Evolutionary conservation across 1,140 invertebrate species (phyloP).

Genomic region (Heliothis virescens): DNA sequence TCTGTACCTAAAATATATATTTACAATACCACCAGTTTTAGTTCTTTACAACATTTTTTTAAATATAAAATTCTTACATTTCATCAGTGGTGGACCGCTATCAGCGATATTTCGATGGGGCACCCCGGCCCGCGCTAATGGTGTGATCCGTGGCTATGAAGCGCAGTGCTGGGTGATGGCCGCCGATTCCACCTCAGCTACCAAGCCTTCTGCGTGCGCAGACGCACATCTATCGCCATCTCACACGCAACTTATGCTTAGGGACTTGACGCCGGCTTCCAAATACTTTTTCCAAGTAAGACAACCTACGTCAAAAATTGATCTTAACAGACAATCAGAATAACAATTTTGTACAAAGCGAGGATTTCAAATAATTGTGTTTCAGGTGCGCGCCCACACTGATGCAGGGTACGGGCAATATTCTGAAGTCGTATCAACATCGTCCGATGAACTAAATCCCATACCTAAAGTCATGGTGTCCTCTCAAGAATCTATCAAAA

Average conservation of each 20-base stretch:
- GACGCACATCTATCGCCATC: conserved; percentile 73
- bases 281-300: conserved; percentile 92
- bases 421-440: conserved; percentile 88
- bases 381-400: conserved; percentile 92
- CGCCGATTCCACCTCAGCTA: conserved; percentile 85
- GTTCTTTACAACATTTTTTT: too few species aligned
- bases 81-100: conserved; percentile 79
- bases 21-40: too few species aligned
- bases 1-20: too few species aligned
- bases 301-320: neutral
- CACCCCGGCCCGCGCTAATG: conserved; percentile 90
- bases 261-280: conserved; percentile 87
- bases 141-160: conserved; percentile 90
- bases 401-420: conserved; percentile 90
- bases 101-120: conserved; percentile 92
- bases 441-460: conserved; percentile 90
- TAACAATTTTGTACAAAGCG: too few species aligned
- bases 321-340: too few species aligned
- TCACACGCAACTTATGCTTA: conserved; percentile 86
- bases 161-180: conserved; percentile 89
- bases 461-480: conserved; percentile 92
- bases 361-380: neutral
- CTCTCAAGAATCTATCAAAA: conserved; percentile 89
- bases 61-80: neutral
- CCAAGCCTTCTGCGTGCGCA: conserved; percentile 68